Percentiles rank a stretch among this genome's conserved stretches.
Conservation (phyloP, 2,113 vertebrate genomes). For the Sander vitreus region DNA sequence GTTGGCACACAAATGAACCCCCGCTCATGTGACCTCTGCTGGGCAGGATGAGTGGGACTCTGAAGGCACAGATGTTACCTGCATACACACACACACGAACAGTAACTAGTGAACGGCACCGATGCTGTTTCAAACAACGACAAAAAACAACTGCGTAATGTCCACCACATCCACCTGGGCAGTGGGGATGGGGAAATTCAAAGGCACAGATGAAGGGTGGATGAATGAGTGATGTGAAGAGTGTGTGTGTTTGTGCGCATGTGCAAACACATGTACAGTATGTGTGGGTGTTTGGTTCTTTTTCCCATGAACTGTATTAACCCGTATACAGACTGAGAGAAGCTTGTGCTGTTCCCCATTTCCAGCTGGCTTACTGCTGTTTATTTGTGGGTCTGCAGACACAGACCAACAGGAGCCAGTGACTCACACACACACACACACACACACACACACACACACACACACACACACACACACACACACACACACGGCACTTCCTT, state of each 20-base stretch:
- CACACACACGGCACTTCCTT: slow-evolving; percentile 49
- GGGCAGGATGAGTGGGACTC: slow-evolving; percentile 31
- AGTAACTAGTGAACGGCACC: not conserved
- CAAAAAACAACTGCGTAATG: slow-evolving; percentile 30
- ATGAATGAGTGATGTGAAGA: no score
- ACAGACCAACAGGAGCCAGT: slow-evolving; percentile 85
- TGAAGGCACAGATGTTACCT: slow-evolving; percentile 54
- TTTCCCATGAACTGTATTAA: slow-evolving; percentile 84
- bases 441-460: slow-evolving; percentile 38
- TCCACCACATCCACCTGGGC: slow-evolving; percentile 47
- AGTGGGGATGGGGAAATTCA: slow-evolving; percentile 41
- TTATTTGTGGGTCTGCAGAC: slow-evolving; percentile 83
- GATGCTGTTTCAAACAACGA: slow-evolving; percentile 28
- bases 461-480: slow-evolving; percentile 43
- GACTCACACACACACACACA: slow-evolving; percentile 53
- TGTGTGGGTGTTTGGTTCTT: slow-evolving; percentile 65
- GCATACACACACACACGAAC: slow-evolving; percentile 4
- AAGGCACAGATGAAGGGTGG: slow-evolving; percentile 36
- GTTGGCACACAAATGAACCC: slow-evolving; percentile 61
- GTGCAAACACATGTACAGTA: slow-evolving; percentile 8
- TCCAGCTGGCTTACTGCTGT: slow-evolving; percentile 82
- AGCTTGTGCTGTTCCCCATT: slow-evolving; percentile 76
- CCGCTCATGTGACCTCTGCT: slow-evolving; percentile 55
- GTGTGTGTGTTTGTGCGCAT: slow-evolving; percentile 37
- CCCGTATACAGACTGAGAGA: slow-evolving; percentile 73